A percentile compares a stretch with the other conserved stretches of the same genome.
phyloP scores from a whole-genome alignment of 2,797 vertebrate species.

The Coendou prehensilis region DNA sequence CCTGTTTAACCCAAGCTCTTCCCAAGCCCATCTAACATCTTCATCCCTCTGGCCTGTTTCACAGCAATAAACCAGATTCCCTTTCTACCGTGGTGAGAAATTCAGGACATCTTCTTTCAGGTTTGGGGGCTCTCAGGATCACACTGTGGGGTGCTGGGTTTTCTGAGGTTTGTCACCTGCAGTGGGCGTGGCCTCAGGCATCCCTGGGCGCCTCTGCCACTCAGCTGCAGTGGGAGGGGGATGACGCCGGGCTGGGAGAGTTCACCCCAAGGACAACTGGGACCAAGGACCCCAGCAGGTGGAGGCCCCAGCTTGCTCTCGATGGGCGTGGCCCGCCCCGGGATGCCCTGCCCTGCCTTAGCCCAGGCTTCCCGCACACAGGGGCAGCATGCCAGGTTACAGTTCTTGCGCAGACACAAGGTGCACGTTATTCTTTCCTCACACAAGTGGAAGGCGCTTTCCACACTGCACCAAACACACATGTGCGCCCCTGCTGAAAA shows the following conservation, averaged over 20 bases:
- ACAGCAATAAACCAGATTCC: neutral
- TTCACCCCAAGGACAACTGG: neutral
- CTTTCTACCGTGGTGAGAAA: neutral
- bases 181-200: neutral
- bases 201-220: accelerated
- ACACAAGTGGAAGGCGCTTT: neutral
- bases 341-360: neutral
- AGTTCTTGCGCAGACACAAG: neutral
- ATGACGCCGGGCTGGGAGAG: neutral
- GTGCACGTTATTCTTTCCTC: neutral
- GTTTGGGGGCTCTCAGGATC: neutral
- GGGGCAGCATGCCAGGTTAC: neutral
- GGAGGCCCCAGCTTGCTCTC: too few species aligned
- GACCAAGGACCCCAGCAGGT: neutral
- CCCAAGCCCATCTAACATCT: neutral
- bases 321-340: neutral
- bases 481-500: neutral
- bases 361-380: too few species aligned
- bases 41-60: neutral
- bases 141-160: neutral
- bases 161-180: neutral
- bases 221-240: neutral
- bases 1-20: neutral
- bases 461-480: neutral
- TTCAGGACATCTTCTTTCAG: neutral